These are phyloP conservation scores for Protosalanx chinensis DNA, from an alignment of 2,797 vertebrate species.

Conservation along the genomic window DNA sequence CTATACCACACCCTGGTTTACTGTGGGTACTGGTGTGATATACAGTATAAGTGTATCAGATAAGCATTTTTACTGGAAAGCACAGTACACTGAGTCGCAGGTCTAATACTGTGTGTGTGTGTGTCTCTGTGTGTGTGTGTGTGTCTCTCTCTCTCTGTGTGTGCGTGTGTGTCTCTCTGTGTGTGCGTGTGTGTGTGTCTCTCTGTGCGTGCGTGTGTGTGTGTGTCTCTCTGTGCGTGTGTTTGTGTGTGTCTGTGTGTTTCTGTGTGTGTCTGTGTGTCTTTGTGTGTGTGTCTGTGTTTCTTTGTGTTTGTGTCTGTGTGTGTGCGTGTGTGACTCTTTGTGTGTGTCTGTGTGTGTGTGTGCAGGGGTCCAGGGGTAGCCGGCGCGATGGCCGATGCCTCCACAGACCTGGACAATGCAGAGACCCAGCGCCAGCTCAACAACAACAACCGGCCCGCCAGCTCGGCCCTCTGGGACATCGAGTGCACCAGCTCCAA, in stretches of 20 bases:
- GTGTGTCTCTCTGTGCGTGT: no score
- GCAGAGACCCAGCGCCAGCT: constrained; percentile 82
- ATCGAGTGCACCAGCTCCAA: constrained; percentile 80
- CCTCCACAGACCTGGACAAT: constrained; percentile 86
- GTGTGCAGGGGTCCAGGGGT: constrained; percentile 31
- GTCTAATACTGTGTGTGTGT: no score
- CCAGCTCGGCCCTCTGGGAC: constrained; percentile 80
- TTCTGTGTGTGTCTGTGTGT: no score
- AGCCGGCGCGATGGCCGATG: constrained; percentile 78
- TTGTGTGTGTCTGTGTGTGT: constrained; percentile 23
- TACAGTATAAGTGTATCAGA: constrained; percentile 9
- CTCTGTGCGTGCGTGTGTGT: no score
- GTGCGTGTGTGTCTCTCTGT: neutral
- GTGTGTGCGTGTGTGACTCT: neutral
- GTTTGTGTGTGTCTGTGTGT: no score
- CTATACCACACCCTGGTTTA: neutral
- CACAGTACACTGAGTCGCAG: no score
- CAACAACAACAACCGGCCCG: constrained; percentile 85
- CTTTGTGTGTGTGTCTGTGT: constrained; percentile 19
- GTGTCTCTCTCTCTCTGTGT: constrained; percentile 6
- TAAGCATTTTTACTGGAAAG: neutral
- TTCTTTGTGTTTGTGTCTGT: no score
- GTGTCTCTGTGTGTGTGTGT: constrained; percentile 4
- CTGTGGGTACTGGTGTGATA: no score
- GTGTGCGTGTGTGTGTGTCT: constrained; percentile 38